Conservation (phyloP, 1,140 invertebrate genomes). For the Penaeus chinensis region DNA sequence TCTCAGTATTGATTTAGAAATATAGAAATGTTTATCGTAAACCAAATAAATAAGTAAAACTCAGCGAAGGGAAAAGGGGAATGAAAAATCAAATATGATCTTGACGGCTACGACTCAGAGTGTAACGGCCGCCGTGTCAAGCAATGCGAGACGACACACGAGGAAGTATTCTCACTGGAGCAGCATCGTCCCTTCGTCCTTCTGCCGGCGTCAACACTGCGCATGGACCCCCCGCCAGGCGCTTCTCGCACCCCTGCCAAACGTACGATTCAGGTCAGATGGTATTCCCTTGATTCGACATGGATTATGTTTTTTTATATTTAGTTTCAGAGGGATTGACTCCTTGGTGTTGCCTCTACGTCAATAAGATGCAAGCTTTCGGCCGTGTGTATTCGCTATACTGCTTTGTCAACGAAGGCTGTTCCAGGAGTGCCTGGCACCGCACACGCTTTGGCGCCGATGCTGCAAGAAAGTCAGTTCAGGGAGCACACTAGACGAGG, state of each 20-base stretch:
- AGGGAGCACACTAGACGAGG: conserved; percentile 16
- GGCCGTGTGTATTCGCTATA: background rate
- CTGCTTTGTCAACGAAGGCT: background rate
- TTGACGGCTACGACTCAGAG: background rate
- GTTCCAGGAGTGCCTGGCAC: background rate
- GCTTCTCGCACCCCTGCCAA: background rate
- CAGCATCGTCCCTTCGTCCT: conserved; percentile 7
- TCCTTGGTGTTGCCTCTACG: too few species aligned
- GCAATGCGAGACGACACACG: conserved; percentile 30
- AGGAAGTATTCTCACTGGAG: conserved; percentile 23
- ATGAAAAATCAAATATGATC: background rate
- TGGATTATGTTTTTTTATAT: background rate
- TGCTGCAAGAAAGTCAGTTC: conserved; percentile 32
- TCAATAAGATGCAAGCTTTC: background rate
- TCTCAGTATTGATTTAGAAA: too few species aligned
- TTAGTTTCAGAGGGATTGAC: background rate
- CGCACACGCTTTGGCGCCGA: background rate
- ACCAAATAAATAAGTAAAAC: background rate
- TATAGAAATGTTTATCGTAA: too few species aligned
- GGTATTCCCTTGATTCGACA: background rate
- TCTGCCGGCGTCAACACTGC: conserved; percentile 40
- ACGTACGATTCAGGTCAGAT: background rate
- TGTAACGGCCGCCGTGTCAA: background rate
- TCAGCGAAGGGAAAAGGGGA: background rate
- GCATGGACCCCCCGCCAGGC: conserved; percentile 13